These are phyloP conservation scores for Drosophila lutescens DNA, from an alignment of 2,888 invertebrate genomes.

Conservation along the genomic window DNA sequence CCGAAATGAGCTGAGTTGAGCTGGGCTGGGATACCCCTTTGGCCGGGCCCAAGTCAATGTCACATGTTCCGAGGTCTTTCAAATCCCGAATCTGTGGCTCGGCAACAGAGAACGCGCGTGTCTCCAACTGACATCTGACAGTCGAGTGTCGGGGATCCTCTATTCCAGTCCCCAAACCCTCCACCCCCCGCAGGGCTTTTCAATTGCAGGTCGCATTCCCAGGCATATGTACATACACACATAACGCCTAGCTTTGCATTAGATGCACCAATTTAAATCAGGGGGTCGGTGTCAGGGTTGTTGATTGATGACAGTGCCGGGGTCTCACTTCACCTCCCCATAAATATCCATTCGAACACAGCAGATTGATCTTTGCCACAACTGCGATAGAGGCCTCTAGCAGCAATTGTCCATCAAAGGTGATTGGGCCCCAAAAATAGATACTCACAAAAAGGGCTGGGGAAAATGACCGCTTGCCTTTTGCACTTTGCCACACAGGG, in stretches of 20 bases:
- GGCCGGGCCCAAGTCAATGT: conserved; percentile 53
- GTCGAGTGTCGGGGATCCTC: conserved; percentile 12
- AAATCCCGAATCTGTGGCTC: conserved; percentile 50
- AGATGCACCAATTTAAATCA: conserved; percentile 73
- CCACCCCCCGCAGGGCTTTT: conserved; percentile 6
- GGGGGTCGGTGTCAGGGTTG: conserved; percentile 60
- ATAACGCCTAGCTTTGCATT: conserved; percentile 35
- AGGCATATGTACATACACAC: conserved; percentile 33
- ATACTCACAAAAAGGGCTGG: conserved; percentile 6
- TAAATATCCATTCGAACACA: conserved; percentile 25
- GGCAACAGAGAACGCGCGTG: conserved; percentile 55
- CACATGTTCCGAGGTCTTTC: conserved; percentile 22
- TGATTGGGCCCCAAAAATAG: conserved; percentile 39
- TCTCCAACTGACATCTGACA: conserved; percentile 71
- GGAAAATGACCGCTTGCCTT: conserved; percentile 42
- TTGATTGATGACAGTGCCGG: conserved; percentile 71
- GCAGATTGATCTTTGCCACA: conserved; percentile 65
- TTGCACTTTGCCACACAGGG: conserved; percentile 47
- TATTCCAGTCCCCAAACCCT: not conserved
- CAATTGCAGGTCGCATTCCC: conserved; percentile 38
- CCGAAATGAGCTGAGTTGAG: conserved; percentile 32
- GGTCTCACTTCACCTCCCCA: conserved; percentile 31
- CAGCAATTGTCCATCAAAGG: conserved; percentile 57
- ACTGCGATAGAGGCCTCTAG: conserved; percentile 28
- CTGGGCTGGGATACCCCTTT: conserved; percentile 38